These are phyloP conservation scores for Petrocephalus schoutedeni DNA, from an alignment of 2,797 vertebrate genomes.

Conservation along the genomic window DNA sequence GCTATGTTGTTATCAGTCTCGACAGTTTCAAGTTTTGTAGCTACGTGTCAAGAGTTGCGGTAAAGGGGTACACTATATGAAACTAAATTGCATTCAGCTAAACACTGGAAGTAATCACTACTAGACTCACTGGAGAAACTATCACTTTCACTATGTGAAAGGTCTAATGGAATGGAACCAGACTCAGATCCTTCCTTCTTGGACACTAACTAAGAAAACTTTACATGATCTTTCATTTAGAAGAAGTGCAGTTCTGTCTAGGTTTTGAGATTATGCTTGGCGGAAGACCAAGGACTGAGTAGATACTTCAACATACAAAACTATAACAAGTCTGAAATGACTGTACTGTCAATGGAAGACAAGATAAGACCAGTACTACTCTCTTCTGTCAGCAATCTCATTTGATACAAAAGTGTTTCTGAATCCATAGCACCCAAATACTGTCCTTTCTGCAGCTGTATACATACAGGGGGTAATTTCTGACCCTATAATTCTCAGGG, in stretches of 20 bases:
- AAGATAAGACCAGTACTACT: not conserved
- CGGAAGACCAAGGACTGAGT: not conserved
- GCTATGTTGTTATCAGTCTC: not conserved
- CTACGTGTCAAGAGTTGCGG: not conserved
- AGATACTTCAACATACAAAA: not conserved
- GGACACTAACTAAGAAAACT: not conserved
- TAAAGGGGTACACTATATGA: not conserved
- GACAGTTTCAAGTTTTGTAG: not conserved
- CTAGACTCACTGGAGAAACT: not conserved
- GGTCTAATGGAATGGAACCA: not conserved
- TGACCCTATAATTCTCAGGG: slow-evolving; percentile 1
- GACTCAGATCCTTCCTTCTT: not conserved
- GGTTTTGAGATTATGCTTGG: not conserved
- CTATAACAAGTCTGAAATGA: not conserved
- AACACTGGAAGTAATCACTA: not conserved
- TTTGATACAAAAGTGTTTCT: not conserved
- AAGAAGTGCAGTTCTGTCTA: not conserved
- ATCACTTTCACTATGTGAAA: not conserved
- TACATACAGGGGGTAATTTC: slow-evolving; percentile 9
- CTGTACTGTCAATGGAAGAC: not conserved
- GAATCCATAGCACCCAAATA: not conserved
- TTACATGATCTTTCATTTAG: not conserved
- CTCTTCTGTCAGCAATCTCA: not conserved
- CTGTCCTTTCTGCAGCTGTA: not conserved
- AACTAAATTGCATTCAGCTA: not conserved